Percentiles rank a stretch among this genome's conserved stretches.
Evolutionary conservation across 2,113 vertebrate genomes (phyloP).

Genomic region (Seriola rivoliana): DNA sequence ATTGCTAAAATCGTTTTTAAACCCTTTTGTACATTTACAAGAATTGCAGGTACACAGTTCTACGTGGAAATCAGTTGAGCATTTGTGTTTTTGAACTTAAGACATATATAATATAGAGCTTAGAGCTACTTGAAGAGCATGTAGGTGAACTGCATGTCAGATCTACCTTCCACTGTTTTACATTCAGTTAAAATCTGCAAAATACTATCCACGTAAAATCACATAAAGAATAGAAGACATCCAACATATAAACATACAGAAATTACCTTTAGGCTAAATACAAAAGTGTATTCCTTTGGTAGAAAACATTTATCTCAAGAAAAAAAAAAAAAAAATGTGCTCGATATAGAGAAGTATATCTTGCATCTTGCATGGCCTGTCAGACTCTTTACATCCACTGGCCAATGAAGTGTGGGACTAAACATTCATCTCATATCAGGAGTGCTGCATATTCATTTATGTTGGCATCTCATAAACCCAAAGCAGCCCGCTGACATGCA

Average conservation of each 20-base stretch:
- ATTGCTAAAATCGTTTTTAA: slow-evolving; percentile 63
- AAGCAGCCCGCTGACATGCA: slow-evolving; percentile 43
- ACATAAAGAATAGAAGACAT: slow-evolving; percentile 67
- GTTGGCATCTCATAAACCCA: slow-evolving; percentile 47
- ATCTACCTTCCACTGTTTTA: slow-evolving; percentile 49
- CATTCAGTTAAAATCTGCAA: slow-evolving; percentile 69
- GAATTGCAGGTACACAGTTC: slow-evolving; percentile 53
- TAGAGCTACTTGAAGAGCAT: slow-evolving; percentile 16
- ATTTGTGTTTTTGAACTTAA: slow-evolving; percentile 10
- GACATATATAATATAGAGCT: slow-evolving; percentile 21
- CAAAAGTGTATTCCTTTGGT: slow-evolving; percentile 80
- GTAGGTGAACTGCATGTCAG: slow-evolving; percentile 29
- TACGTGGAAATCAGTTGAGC: slow-evolving; percentile 2
- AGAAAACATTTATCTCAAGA: slow-evolving; percentile 72
- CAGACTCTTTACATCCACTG: slow-evolving; percentile 41
- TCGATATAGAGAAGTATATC: slow-evolving; percentile 52
- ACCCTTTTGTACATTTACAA: slow-evolving; percentile 65
- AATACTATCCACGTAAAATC: slow-evolving; percentile 60
- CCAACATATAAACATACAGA: slow-evolving; percentile 69
- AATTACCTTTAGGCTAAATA: slow-evolving; percentile 58
- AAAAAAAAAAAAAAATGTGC: slow-evolving; percentile 53
- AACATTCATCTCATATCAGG: slow-evolving; percentile 63
- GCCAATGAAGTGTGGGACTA: slow-evolving; percentile 26
- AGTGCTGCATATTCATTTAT: slow-evolving; percentile 59
- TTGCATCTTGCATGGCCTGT: slow-evolving; percentile 55